Conservation (phyloP, 2,888 invertebrate genomes). For the Pyrrhosoma nymphula region DNA sequence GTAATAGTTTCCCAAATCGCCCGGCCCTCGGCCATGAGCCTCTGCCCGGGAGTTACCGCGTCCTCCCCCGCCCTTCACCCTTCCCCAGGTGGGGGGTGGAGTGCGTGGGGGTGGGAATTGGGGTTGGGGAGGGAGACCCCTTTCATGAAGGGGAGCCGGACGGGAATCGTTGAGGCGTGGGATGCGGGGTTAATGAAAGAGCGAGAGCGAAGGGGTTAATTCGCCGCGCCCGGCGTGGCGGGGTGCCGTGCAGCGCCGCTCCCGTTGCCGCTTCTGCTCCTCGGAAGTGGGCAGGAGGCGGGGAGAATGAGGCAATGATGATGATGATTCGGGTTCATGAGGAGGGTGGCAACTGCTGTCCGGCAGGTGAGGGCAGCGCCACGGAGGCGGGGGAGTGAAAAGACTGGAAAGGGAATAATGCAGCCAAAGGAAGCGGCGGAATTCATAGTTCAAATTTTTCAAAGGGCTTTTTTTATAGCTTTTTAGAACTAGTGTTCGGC, state of each 20-base stretch:
- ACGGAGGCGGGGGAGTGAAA: neutral
- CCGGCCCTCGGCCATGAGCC: neutral
- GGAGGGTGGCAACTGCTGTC: neutral
- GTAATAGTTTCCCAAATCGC: too few species aligned
- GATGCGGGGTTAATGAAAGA: slow-evolving; percentile 51
- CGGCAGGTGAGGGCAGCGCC: neutral
- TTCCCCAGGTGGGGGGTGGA: neutral
- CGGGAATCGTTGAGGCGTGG: slow-evolving; percentile 28
- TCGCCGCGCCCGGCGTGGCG: neutral
- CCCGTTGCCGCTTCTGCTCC: too few species aligned
- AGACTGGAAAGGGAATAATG: too few species aligned
- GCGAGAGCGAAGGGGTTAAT: neutral
- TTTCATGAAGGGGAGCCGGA: neutral
- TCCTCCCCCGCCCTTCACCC: neutral
- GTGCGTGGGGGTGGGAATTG: neutral
- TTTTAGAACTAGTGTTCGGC: too few species aligned
- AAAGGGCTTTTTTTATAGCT: too few species aligned
- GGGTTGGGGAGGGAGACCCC: neutral
- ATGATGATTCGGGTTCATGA: neutral
- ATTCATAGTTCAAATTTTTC: too few species aligned
- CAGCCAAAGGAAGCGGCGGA: neutral
- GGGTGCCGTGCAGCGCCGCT: neutral
- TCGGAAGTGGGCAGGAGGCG: too few species aligned
- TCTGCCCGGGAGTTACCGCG: too few species aligned
- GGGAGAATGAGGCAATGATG: neutral